Conservation (phyloP, 1,140 invertebrate species). For the Gonioctena quinquepunctata region DNA sequence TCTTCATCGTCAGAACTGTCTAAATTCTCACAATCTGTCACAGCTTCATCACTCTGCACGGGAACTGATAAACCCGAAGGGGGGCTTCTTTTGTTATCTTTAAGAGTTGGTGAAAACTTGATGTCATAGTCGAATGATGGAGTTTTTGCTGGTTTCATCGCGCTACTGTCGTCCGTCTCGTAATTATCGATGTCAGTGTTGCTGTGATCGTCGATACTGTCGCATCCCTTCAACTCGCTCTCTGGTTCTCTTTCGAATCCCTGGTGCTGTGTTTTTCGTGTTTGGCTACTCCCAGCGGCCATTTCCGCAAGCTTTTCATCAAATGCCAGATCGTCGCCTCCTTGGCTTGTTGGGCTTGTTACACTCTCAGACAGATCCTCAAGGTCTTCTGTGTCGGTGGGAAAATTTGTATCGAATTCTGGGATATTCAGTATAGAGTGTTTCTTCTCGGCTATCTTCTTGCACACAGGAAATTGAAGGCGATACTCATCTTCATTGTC, state of each 20-base stretch:
- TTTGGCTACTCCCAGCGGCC: slow-evolving; percentile 26
- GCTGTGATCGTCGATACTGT: neutral
- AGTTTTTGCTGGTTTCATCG: slow-evolving; percentile 11
- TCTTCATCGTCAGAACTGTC: slow-evolving; percentile 30
- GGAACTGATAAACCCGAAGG: slow-evolving; percentile 1
- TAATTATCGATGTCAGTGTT: neutral
- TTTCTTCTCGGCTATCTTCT: slow-evolving; percentile 25
- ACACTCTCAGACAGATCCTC: slow-evolving; percentile 24
- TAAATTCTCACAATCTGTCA: slow-evolving; percentile 51
- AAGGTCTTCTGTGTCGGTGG: slow-evolving; percentile 41
- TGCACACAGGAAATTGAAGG: slow-evolving; percentile 35
- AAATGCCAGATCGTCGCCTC: slow-evolving; percentile 15
- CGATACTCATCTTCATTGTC: slow-evolving; percentile 29
- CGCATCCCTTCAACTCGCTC: neutral
- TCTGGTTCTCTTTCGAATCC: neutral
- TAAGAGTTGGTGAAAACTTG: slow-evolving; percentile 7
- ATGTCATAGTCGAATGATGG: slow-evolving; percentile 4
- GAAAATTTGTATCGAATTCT: slow-evolving; percentile 28
- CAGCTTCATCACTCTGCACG: slow-evolving; percentile 22
- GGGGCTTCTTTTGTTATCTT: neutral
- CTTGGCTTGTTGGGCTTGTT: neutral
- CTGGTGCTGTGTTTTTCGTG: neutral
- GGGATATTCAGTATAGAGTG: slow-evolving; percentile 25
- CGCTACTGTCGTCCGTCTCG: neutral
- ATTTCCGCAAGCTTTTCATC: slow-evolving; percentile 30